phyloP scores from a whole-genome alignment of 2,797 vertebrate species.

The Aythya fuligula region DNA sequence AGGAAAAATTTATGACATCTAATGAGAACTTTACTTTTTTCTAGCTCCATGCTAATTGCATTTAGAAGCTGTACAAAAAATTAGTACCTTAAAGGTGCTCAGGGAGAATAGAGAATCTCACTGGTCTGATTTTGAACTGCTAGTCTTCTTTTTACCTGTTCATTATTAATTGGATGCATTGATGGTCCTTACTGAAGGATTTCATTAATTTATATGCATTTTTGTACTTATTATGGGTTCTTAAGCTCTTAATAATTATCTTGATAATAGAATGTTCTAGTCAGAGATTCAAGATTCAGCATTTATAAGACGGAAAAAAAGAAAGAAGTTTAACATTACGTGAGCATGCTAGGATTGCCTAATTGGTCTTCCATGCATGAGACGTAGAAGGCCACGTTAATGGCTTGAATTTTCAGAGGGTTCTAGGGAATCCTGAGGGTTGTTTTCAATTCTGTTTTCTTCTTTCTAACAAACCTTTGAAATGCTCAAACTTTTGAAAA shows the following conservation, averaged over 20 bases:
- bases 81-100: neutral
- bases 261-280: neutral
- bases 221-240: neutral
- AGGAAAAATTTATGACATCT: neutral
- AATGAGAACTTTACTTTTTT: neutral
- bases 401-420: neutral
- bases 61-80: neutral
- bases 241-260: neutral
- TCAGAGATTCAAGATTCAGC: neutral
- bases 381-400: neutral
- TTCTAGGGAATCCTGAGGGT: conserved; percentile 10
- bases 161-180: neutral
- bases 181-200: neutral
- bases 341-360: neutral
- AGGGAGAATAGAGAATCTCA: neutral
- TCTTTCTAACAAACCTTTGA: neutral
- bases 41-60: neutral
- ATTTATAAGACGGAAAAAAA: neutral
- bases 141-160: neutral
- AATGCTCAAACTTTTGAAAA: neutral
- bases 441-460: neutral
- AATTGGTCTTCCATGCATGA: neutral
- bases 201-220: neutral
- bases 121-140: neutral
- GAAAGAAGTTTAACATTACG: neutral